Evolutionary conservation across 1,140 invertebrate genomes (phyloP).

Genomic region (Sarcophaga peregrina): DNA sequence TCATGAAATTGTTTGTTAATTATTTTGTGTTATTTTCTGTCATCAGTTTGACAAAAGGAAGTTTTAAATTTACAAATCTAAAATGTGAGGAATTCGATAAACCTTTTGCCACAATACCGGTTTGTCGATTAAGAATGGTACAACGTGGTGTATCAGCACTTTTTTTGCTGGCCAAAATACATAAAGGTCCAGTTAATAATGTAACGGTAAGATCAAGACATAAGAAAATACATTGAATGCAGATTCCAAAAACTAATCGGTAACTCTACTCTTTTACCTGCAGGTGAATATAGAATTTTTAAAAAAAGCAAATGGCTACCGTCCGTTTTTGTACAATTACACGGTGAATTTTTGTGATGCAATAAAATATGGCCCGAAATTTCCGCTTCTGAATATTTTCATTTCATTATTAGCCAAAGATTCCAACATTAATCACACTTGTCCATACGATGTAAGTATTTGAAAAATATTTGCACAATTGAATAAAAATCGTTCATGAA

Average conservation of each 20-base stretch:
- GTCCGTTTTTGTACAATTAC: background rate
- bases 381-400: conserved; percentile 41
- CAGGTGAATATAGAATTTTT: background rate
- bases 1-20: too few species aligned
- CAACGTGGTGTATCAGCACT: background rate
- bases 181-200: background rate
- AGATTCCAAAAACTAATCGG: background rate
- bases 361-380: background rate
- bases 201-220: background rate
- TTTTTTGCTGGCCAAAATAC: background rate
- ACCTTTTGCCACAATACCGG: background rate
- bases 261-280: background rate
- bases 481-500: background rate
- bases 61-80: background rate
- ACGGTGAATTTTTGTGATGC: conserved; percentile 45
- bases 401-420: conserved; percentile 36
- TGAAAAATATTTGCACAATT: background rate
- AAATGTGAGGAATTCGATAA: background rate
- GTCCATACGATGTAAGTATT: conserved; percentile 50
- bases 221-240: background rate
- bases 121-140: background rate
- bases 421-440: conserved; percentile 52
- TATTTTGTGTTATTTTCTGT: too few species aligned
- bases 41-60: background rate
- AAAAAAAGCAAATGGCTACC: background rate